These are phyloP conservation scores for Watsonalla cultraria DNA, from an alignment of 2,888 invertebrate genomes.

Conservation along the genomic window DNA sequence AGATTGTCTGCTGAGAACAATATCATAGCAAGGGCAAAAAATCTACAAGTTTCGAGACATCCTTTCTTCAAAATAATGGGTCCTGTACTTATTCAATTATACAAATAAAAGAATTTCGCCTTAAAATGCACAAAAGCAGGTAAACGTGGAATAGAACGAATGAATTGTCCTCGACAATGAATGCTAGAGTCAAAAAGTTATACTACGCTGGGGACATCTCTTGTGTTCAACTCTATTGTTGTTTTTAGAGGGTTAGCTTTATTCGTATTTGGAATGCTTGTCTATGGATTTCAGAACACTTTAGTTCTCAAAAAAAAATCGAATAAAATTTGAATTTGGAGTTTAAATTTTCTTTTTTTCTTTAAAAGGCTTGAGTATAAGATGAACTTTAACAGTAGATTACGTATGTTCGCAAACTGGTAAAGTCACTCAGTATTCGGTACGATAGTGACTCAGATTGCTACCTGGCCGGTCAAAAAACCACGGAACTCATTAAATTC, in stretches of 20 bases:
- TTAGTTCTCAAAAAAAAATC: too few relatives aligned
- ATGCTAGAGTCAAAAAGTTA: neutral
- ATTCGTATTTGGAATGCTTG: neutral
- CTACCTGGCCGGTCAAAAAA: slow-evolving; percentile 57
- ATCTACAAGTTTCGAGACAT: neutral
- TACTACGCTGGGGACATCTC: neutral
- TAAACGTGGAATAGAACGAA: neutral
- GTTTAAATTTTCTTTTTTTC: too few relatives aligned
- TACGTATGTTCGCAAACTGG: slow-evolving; percentile 8
- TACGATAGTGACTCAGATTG: slow-evolving; percentile 23
- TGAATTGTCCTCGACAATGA: neutral
- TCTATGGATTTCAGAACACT: neutral
- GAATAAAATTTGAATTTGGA: too few relatives aligned
- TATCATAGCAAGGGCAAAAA: too few relatives aligned
- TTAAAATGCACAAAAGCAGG: neutral
- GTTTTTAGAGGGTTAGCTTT: neutral
- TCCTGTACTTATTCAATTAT: neutral
- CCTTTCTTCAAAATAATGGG: neutral
- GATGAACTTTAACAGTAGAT: too few relatives aligned
- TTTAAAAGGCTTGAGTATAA: neutral
- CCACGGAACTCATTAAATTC: slow-evolving; percentile 59
- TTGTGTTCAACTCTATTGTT: neutral
- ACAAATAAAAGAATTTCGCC: slow-evolving; percentile 9
- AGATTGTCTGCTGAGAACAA: too few relatives aligned
- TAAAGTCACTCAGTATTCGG: neutral